Percentiles rank a stretch among this genome's conserved stretches.
These are phyloP conservation scores for Heliornis fulica DNA, from an alignment of 2,113 vertebrate species.

Conservation along the genomic window DNA sequence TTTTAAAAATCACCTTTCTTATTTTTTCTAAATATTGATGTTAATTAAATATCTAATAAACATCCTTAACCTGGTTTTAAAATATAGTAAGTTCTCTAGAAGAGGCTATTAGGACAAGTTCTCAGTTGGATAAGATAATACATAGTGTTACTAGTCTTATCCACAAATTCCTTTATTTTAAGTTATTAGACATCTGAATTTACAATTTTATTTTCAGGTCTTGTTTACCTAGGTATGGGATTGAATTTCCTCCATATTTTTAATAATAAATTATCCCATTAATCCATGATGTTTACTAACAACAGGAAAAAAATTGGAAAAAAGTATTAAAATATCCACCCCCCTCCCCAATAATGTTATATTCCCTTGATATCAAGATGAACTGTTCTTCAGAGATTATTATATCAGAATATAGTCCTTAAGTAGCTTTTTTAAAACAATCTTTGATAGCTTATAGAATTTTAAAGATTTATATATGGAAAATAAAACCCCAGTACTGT, in stretches of 20 bases:
- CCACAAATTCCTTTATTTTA: not conserved
- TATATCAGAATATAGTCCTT: not conserved
- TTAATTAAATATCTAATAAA: not conserved
- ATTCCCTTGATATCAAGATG: not conserved
- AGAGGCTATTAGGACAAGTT: not conserved
- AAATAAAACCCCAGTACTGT: not conserved
- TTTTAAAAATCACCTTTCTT: not conserved
- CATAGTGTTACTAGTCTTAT: not conserved
- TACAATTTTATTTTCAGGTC: not conserved
- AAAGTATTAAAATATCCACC: not conserved
- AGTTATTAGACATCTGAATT: not conserved
- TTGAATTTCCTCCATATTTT: not conserved
- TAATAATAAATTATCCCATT: not conserved
- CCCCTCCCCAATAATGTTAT: not conserved
- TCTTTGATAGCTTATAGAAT: not conserved
- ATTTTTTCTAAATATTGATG: not conserved
- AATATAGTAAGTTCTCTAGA: not conserved
- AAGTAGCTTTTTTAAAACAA: not conserved
- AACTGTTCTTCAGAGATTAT: not conserved
- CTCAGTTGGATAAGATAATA: not conserved
- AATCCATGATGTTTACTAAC: not conserved
- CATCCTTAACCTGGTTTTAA: not conserved
- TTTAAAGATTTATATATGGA: not conserved
- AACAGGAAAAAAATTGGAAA: not conserved
- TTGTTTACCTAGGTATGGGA: not conserved